Base-by-base conservation (phyloP, 2,888 invertebrate genomes). In the Drosophila antonietae region DNA sequence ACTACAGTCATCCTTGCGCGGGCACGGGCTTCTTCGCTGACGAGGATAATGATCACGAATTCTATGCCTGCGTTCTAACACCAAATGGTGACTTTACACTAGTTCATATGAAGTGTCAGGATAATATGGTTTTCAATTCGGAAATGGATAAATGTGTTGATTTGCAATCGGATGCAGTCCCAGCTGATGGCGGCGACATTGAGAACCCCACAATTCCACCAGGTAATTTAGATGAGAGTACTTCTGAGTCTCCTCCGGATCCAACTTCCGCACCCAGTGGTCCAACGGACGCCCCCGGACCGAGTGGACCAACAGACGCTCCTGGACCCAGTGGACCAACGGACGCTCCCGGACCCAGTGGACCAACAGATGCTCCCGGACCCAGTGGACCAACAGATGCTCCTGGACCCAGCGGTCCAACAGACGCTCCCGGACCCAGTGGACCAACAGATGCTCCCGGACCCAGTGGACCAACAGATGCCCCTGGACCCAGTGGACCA, bases 171-270 rank as follows among this genome's bases (percentile, higher is more conserved):
- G 53, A 57, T 35, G 20, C 47, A 28, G n/a, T 35, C 18, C 31
- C 52, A 52, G 66, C 53, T n/a, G 80, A 81, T 1, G 72, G 67
- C n/a, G 59, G 81, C 28, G 86, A 89, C 46, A 81, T 83, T 47
- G 80, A 82, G 64, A 83, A 73, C 33, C 86, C 90, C 0, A 89
- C 81, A 8, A 57, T 81, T 44, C 82, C 89, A 18, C 76, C 64
- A 6, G 66, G 51, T 3, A 62, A 59, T 31, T 10, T 60, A 10
- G 73, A 78, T 15, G 80, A 39, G 7, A 7, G 37, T 39, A 39
- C 37, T 15, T 15, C 37, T 6, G 15, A 15, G 4, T 39, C 37
- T 7, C 37, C 37, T 37, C 6, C 37, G 14, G 14, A 43, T 0
- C 47, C 75, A 0, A 15, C 18, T 1, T 46, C 51, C 10, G 33